Base-by-base conservation (phyloP, 2,888 invertebrate genomes). In the Dasypogon diadema region DNA sequence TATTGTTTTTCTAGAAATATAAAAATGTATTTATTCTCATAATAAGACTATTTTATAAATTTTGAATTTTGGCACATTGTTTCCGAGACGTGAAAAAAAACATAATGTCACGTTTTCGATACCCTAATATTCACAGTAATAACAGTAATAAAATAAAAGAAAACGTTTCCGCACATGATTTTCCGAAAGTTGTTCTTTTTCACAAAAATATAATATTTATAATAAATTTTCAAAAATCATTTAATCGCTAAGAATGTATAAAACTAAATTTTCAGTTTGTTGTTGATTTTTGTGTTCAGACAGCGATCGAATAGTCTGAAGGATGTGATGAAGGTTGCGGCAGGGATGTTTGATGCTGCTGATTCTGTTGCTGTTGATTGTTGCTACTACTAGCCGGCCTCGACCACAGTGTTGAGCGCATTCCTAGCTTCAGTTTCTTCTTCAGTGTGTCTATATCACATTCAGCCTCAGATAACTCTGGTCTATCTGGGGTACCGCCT, bases 401-500 rank as follows among this genome's bases (percentile, higher is more conserved):
- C 34, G 92, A 91, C 92, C 92, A 92, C 24, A 92, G 86, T 76
- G 91, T 90, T 76, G 91, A 92, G 77, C 91, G 87, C 82, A 91
- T 87, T 34, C 92, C 92, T 79, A 92, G 86, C 84, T 92, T 92
- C 78, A 92, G 86, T 83, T 92, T 92, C 30, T n/a, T n/a, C 85
- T 92, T 92, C 81, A 92, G 85, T 76, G 92, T 91, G 82, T 92
- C 92, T 84, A 92, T 91, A 87, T 92, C 92, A 85, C 91, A 91
- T 83, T 92, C 92, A 74, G 91, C 91, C 83, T 91, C 92, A 81
- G 90, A 90, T 80, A 91, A 85, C 83, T 91, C 92, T 74, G 89
- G 89, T 81, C 89, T 87, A 79, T 85, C 83, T 46, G 81, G 81
- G 68, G 81, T 82, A 55, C 82, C 80, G 68, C 80, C 79, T 78